These are phyloP conservation scores for Scotopteryx bipunctaria DNA, from an alignment of 2,888 invertebrate genomes.

Conservation along the genomic window DNA sequence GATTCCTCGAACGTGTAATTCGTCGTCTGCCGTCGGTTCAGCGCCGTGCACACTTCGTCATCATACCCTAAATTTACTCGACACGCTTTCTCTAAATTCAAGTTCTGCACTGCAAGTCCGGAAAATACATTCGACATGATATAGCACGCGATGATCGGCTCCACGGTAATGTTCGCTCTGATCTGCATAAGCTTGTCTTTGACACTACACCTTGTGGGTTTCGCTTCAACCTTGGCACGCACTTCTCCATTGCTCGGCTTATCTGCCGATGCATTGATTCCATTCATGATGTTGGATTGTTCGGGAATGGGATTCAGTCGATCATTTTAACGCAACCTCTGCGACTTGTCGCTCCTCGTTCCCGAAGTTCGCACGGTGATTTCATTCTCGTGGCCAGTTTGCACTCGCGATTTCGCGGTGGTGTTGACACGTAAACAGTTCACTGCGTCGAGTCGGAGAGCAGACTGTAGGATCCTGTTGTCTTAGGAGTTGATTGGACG, in stretches of 20 bases:
- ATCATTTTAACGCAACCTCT: constrained; percentile 50
- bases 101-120: constrained; percentile 91
- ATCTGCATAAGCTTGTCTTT: constrained; percentile 77
- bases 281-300: constrained; percentile 62
- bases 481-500: constrained; percentile 77
- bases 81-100: constrained; percentile 93
- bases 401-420: constrained; percentile 39
- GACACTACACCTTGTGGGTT: constrained; percentile 57
- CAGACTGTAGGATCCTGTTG: constrained; percentile 71
- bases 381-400: constrained; percentile 35
- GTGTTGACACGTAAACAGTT: constrained; percentile 39
- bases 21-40: constrained; percentile 88
- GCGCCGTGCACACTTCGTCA: constrained; percentile 88
- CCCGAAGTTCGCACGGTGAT: constrained; percentile 30
- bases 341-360: constrained; percentile 35
- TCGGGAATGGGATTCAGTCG: constrained; percentile 43
- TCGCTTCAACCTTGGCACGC: constrained; percentile 57
- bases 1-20: constrained; percentile 87
- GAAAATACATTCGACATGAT: constrained; percentile 88
- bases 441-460: constrained; percentile 54
- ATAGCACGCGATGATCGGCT: constrained; percentile 87
- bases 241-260: constrained; percentile 59
- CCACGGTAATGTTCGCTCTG: constrained; percentile 85
- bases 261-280: constrained; percentile 62
- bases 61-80: constrained; percentile 90